These are phyloP conservation scores for Heliocidaris tuberculata DNA, from an alignment of 35 echinoderm and acorn worm genomes.

Conservation along the genomic window DNA sequence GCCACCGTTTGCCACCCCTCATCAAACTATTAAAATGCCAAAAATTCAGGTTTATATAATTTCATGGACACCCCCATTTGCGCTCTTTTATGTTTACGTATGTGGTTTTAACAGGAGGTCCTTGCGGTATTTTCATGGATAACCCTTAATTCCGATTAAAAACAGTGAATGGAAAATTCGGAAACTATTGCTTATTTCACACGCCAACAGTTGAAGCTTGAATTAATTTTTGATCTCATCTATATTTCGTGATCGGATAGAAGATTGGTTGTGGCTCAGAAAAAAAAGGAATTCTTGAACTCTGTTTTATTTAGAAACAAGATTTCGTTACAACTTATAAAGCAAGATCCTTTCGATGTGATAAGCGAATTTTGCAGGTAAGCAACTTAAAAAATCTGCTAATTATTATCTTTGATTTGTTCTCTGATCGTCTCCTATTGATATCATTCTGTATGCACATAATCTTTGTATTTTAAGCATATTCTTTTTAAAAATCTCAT, in stretches of 20 bases:
- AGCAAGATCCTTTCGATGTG: neutral
- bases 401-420: too few species aligned
- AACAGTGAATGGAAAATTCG: neutral
- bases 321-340: neutral
- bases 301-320: neutral
- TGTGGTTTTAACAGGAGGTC: neutral
- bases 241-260: neutral
- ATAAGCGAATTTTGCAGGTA: neutral
- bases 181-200: conserved; percentile 10
- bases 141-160: neutral
- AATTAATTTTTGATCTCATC: neutral
- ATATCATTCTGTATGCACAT: too few species aligned
- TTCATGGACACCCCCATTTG: neutral
- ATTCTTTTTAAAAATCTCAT: too few species aligned
- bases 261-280: neutral
- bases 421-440: too few species aligned
- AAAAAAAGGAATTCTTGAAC: neutral
- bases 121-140: neutral
- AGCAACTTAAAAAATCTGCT: neutral
- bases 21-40: neutral
- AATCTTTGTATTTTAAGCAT: too few species aligned
- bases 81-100: neutral
- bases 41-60: neutral
- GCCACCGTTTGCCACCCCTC: too few species aligned
- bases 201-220: neutral